Conservation (phyloP, 2,888 invertebrate genomes). For the Heliconius ethilla region DNA sequence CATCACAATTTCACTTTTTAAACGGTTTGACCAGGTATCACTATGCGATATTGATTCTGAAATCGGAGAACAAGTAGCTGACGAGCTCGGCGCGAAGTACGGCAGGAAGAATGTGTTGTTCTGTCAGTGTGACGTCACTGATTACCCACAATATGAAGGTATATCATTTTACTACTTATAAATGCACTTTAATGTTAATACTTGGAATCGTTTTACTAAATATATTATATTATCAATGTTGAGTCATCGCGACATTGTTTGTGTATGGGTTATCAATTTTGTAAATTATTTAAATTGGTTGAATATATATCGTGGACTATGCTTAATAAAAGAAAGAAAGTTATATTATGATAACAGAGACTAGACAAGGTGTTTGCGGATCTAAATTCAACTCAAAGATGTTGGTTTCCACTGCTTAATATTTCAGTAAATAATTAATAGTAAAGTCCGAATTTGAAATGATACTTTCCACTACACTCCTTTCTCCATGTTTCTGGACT, state of each 20-base stretch:
- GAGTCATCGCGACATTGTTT: background rate
- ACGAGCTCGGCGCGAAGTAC: slow-evolving; percentile 84
- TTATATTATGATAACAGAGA: too few species aligned
- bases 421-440: too few species aligned
- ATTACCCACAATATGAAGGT: slow-evolving; percentile 90
- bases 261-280: background rate
- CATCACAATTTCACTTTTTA: too few species aligned
- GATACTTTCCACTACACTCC: too few species aligned
- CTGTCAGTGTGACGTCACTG: slow-evolving; percentile 89
- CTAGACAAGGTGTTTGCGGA: too few species aligned
- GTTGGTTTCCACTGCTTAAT: too few species aligned
- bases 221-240: slow-evolving; percentile 13
- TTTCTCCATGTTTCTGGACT: too few species aligned
- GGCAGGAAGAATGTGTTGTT: slow-evolving; percentile 87
- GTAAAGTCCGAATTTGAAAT: too few species aligned
- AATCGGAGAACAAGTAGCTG: slow-evolving; percentile 85
- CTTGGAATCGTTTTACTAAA: slow-evolving; percentile 7
- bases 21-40: slow-evolving; percentile 84
- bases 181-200: slow-evolving; percentile 8
- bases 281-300: too few species aligned
- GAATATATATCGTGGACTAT: too few species aligned
- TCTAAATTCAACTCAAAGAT: too few species aligned
- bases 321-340: too few species aligned
- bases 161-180: slow-evolving; percentile 34
- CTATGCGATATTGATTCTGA: slow-evolving; percentile 88